Percentiles rank a stretch among this genome's conserved stretches.
phyloP scores from a whole-genome alignment of 2,113 vertebrate species.

The Phainopepla nitens region DNA sequence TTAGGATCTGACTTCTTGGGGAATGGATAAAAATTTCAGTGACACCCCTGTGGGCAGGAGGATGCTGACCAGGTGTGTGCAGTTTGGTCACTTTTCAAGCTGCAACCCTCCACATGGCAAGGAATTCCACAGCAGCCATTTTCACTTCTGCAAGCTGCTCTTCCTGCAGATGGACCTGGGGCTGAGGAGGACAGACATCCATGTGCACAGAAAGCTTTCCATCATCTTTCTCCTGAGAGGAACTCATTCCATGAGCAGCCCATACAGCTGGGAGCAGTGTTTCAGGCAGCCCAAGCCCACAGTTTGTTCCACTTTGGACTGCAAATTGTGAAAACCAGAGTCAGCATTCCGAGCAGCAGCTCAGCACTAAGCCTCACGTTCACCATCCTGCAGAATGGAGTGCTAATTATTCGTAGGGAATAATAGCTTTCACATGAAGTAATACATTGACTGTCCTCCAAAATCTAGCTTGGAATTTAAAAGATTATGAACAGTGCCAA shows the following conservation, averaged over 20 bases:
- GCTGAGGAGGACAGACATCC: neutral
- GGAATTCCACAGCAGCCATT: neutral
- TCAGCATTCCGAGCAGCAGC: neutral
- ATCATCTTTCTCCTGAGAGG: fast-evolving
- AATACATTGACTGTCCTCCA: slow-evolving; percentile 55
- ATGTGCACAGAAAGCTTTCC: neutral
- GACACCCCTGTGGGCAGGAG: neutral
- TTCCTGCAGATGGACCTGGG: neutral
- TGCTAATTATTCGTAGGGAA: slow-evolving; percentile 34
- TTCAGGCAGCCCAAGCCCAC: neutral
- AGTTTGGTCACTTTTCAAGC: neutral
- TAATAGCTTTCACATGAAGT: slow-evolving; percentile 48
- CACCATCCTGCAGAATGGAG: neutral
- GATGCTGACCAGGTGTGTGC: fast-evolving
- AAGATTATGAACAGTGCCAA: slow-evolving; percentile 33
- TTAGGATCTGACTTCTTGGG: neutral
- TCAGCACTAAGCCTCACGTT: neutral
- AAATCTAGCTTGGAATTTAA: slow-evolving; percentile 52
- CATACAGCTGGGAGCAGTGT: neutral
- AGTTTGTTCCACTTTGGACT: neutral
- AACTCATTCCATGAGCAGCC: neutral
- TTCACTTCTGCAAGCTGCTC: neutral
- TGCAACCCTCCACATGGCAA: neutral
- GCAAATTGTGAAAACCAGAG: neutral
- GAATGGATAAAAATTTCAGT: neutral